Evolutionary conservation across 2,113 vertebrate species (phyloP), one percentile per base, ranked within the genome.

Genomic region (Antigone vipio): DNA sequence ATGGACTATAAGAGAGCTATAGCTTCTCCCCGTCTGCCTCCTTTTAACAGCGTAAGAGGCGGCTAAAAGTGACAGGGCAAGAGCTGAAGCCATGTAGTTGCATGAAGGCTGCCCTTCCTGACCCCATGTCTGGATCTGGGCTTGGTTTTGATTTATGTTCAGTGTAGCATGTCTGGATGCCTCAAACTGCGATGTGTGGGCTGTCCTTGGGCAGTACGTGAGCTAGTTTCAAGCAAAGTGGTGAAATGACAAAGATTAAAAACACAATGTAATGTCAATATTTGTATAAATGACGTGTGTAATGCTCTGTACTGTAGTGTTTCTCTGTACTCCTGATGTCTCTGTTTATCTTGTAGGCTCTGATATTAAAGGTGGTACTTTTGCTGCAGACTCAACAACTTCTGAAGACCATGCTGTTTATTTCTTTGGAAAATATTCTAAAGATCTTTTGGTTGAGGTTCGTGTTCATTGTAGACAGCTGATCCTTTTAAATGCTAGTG

Each of bases 401-500:
- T 93, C 97, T 4, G 98, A 99, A 97, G 99, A 99, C 49, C 99
- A 98, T 19, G 97, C 98, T 42, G 79, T 93, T 9, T 98, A 98
- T 97, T 99, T 99, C 97, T 99, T 99, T 98, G 98, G 98, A 88
- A 99, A 98, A 92, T 99, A 99, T 83, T 99, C 99, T 42, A 99
- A 98, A 97, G 98, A 99, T 93, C 98, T 99, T 60, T 96, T 99
- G 76, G 98, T 99, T 89, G 98, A 99, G 99, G 99, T 99, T 97
- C 85, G 97, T 86, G 10, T 78, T 59, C 34, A 15, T 86, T 94
- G 32, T 83, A 27, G 30, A 22, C 53, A 60, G 76, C 5, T 24
- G 35, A 40, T 32, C 13, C 11, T 77, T 84, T 68, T 16, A 42
- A 29, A 60, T 47, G 40, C 42, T 38, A 52, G 19, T 5, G 1